phyloP scores from a whole-genome alignment of 2,797 vertebrate species.

The Tangara arthus region DNA sequence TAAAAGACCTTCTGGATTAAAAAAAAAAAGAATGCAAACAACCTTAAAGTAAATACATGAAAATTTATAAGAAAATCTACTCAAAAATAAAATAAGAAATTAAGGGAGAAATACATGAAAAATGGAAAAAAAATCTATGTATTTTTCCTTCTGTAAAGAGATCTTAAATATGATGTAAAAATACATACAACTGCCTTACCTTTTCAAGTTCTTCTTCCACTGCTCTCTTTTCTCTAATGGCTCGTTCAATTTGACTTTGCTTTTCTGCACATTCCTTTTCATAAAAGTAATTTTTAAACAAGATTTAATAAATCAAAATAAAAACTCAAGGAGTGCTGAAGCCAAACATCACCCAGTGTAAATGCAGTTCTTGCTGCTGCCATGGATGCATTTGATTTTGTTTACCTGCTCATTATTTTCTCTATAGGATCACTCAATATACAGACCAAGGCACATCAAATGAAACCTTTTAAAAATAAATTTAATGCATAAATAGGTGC shows the following conservation, averaged over 20 bases:
- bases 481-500: background rate
- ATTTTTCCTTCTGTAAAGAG: background rate
- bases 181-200: slow-evolving; percentile 69
- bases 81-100: background rate
- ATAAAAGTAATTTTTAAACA: background rate
- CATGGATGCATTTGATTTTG: background rate
- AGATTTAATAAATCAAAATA: background rate
- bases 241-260: slow-evolving; percentile 85
- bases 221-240: slow-evolving; percentile 86
- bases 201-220: slow-evolving; percentile 93
- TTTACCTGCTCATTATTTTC: background rate
- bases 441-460: background rate
- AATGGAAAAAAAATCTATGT: background rate
- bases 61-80: background rate
- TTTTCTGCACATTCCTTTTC: slow-evolving; percentile 90
- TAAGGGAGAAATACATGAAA: background rate
- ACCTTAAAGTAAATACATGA: background rate
- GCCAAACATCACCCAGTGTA: background rate
- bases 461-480: background rate
- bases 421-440: background rate
- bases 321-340: background rate
- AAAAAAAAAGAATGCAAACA: background rate
- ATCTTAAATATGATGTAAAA: background rate
- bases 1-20: background rate
- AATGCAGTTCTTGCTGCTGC: background rate